These are phyloP conservation scores for Drosophila nigricruria DNA, from an alignment of 2,888 invertebrate genomes.

Conservation along the genomic window DNA sequence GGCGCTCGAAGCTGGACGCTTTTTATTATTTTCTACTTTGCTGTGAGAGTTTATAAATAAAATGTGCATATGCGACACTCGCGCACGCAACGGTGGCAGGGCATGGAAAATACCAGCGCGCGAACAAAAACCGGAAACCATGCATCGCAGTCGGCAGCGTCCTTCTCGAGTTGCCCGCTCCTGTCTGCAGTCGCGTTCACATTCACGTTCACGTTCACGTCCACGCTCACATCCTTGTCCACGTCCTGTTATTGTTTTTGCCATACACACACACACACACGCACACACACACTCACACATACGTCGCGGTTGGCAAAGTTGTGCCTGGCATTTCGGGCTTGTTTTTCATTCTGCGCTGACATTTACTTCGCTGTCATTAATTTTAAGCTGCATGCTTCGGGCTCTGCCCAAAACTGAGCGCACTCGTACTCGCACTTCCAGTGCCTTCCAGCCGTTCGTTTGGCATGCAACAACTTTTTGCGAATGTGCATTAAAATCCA, in stretches of 20 bases:
- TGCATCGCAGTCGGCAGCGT: slow-evolving; percentile 50
- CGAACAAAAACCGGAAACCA: slow-evolving; percentile 80
- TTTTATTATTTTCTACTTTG: slow-evolving; percentile 68
- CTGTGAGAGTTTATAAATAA: slow-evolving; percentile 75
- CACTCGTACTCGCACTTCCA: slow-evolving; percentile 21
- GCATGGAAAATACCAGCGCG: slow-evolving; percentile 68
- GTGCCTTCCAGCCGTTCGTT: slow-evolving; percentile 22
- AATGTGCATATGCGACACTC: slow-evolving; percentile 78
- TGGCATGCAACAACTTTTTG: slow-evolving; percentile 6
- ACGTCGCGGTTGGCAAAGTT: slow-evolving; percentile 70
- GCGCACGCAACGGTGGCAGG: slow-evolving; percentile 61
- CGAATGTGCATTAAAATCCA: slow-evolving; percentile 11
- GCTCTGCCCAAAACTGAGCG: slow-evolving; percentile 26
- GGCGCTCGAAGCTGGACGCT: slow-evolving; percentile 40
- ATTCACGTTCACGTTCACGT: slow-evolving; percentile 4
- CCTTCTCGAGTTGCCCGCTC: slow-evolving; percentile 17
- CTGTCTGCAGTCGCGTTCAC: slow-evolving; percentile 1
- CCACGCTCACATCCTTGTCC: slow-evolving; percentile 12
- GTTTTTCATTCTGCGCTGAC: slow-evolving; percentile 74
- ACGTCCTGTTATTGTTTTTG: slow-evolving; percentile 72
- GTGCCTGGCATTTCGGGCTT: slow-evolving; percentile 59
- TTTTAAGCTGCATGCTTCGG: slow-evolving; percentile 72
- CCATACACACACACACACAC: slow-evolving; percentile 46
- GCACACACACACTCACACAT: slow-evolving; percentile 44
- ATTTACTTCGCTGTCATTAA: slow-evolving; percentile 76